Conservation (phyloP, 2,113 vertebrate species). For the Seriola dumerili region DNA sequence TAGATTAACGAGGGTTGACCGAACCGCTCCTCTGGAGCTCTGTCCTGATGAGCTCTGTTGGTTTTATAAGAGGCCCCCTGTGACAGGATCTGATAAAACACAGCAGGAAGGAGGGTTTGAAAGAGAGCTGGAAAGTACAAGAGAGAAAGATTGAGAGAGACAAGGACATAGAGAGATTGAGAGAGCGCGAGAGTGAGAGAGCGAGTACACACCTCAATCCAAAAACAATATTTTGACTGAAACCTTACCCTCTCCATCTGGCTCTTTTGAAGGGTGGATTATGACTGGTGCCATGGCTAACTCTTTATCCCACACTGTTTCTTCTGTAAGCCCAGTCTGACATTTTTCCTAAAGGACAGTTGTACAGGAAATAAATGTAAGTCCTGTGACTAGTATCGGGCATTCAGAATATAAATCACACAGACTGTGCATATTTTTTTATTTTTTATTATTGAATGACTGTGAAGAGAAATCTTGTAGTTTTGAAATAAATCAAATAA, state of each 20-base stretch:
- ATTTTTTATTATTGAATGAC: constrained; percentile 11
- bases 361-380: constrained; percentile 56
- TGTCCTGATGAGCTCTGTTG: constrained; percentile 74
- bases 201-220: constrained; percentile 79
- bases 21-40: constrained; percentile 53
- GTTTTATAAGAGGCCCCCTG: constrained; percentile 75
- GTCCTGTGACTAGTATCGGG: constrained; percentile 35
- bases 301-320: constrained; percentile 79
- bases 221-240: constrained; percentile 88
- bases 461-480: constrained; percentile 8
- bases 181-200: constrained; percentile 60
- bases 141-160: constrained; percentile 65
- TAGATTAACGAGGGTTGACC: constrained; percentile 66
- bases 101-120: constrained; percentile 60
- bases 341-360: constrained; percentile 68
- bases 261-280: constrained; percentile 86
- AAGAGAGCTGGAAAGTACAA: constrained; percentile 61
- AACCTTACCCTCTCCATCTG: constrained; percentile 86
- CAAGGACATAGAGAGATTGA: constrained; percentile 62
- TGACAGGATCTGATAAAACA: constrained; percentile 82
- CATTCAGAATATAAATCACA: constrained; percentile 48
- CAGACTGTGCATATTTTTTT: not conserved
- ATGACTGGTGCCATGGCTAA: constrained; percentile 83
- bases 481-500: constrained; percentile 5
- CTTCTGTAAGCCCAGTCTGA: constrained; percentile 74